phyloP scores from a whole-genome alignment of 2,888 invertebrate species.

The Eupeodes luniger region DNA sequence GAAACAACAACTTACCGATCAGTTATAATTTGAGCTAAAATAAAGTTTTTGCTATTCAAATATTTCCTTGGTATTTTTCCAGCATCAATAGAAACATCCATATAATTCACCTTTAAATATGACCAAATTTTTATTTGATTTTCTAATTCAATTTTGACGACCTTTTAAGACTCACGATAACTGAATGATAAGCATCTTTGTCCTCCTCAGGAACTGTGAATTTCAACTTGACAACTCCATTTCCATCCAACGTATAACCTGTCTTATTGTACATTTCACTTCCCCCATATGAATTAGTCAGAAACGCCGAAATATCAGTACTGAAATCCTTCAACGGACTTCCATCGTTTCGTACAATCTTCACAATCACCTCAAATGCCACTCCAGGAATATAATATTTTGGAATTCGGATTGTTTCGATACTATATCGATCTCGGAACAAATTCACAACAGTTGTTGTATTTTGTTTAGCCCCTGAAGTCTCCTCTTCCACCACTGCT shows the following conservation, averaged over 20 bases:
- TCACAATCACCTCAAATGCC: conserved; percentile 86
- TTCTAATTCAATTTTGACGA: neutral
- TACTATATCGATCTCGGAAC: conserved; percentile 91
- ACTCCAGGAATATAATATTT: conserved; percentile 97
- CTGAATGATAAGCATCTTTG: conserved; percentile 82
- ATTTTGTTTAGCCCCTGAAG: conserved; percentile 93
- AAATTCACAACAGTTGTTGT: conserved; percentile 91
- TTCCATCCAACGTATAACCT: conserved; percentile 79
- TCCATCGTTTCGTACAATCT: conserved; percentile 90
- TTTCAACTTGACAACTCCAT: conserved; percentile 82
- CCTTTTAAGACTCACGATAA: conserved; percentile 79
- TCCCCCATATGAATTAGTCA: conserved; percentile 82
- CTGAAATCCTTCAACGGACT: conserved; percentile 87
- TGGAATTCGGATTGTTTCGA: conserved; percentile 92
- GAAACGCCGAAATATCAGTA: conserved; percentile 85
- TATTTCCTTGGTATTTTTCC: conserved; percentile 82
- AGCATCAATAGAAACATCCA: conserved; percentile 87
- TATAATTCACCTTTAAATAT: conserved; percentile 88
- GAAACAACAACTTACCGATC: conserved; percentile 54
- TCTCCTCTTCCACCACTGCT: conserved; percentile 95
- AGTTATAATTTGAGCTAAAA: conserved; percentile 59
- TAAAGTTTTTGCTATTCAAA: conserved; percentile 78
- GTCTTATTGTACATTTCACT: conserved; percentile 83
- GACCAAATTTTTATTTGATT: neutral
- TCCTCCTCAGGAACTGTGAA: conserved; percentile 82